A percentile compares a stretch with the other conserved stretches of the same genome.
Evolutionary conservation across 2,113 vertebrate genomes (phyloP).

Genomic region (Silurus meridionalis): DNA sequence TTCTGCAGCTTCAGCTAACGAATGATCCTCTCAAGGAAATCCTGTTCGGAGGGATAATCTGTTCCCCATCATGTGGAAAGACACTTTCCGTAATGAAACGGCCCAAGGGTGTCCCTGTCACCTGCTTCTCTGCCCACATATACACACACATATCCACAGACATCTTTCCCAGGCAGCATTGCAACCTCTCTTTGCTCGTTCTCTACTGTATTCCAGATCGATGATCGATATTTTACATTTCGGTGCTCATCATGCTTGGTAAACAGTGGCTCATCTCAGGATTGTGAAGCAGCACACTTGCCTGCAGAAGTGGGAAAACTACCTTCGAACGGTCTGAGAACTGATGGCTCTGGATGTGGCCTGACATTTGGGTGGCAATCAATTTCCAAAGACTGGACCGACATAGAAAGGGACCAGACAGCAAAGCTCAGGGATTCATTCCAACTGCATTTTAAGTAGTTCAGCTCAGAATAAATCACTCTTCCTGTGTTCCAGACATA

Average conservation of each 20-base stretch:
- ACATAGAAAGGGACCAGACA: background rate
- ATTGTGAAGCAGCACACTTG: conserved; percentile 8
- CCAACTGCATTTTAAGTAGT: conserved; percentile 8
- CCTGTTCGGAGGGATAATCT: conserved; percentile 79
- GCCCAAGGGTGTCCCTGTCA: conserved; percentile 71
- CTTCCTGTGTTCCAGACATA: background rate
- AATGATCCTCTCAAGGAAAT: conserved; percentile 81
- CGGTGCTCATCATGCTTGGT: conserved; percentile 17
- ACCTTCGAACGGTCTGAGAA: background rate
- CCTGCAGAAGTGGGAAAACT: conserved; percentile 13
- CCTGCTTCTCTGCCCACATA: conserved; percentile 63
- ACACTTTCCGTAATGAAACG: conserved; percentile 82
- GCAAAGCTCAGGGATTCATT: background rate
- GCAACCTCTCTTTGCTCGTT: background rate
- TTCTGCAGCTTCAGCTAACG: conserved; percentile 75
- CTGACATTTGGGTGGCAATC: conserved; percentile 29
- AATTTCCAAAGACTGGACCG: conserved; percentile 23
- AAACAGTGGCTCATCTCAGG: conserved; percentile 35
- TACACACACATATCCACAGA: conserved; percentile 44
- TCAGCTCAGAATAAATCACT: background rate
- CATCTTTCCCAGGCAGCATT: conserved; percentile 1
- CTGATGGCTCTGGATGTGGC: conserved; percentile 15
- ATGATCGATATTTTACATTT: conserved; percentile 16
- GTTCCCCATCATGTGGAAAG: conserved; percentile 78
- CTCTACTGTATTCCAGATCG: conserved; percentile 10